A percentile compares a stretch with the other conserved stretches of the same genome.
phyloP scores from a whole-genome alignment of 2,888 invertebrate genomes.

The Pyrochroa serraticornis region DNA sequence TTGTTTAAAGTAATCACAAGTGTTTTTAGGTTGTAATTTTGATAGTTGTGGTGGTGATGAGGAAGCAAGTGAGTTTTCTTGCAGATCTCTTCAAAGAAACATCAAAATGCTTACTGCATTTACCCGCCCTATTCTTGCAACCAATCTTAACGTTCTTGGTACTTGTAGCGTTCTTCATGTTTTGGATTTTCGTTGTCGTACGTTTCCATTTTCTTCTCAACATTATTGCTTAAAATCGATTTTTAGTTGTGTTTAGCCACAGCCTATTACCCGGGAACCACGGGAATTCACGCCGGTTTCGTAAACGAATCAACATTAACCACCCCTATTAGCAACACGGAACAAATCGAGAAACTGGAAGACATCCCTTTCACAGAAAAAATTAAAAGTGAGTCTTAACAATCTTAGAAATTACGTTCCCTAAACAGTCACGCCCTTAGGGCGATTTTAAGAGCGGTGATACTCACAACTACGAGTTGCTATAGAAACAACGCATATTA shows the following conservation, averaged over 20 bases:
- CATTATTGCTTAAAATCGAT: slow-evolving; percentile 1
- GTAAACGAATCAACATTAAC: slow-evolving; percentile 32
- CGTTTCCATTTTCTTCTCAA: slow-evolving; percentile 49
- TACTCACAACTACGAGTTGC: too few species aligned
- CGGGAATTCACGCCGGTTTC: slow-evolving; percentile 36
- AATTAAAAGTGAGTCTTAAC: slow-evolving; percentile 44
- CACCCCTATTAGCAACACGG: slow-evolving; percentile 35
- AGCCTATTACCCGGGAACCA: slow-evolving; percentile 68
- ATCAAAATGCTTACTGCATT: slow-evolving; percentile 81
- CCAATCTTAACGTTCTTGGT: slow-evolving; percentile 83
- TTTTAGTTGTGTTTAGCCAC: slow-evolving; percentile 77
- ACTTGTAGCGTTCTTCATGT: slow-evolving; percentile 77
- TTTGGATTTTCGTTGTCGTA: slow-evolving; percentile 87
- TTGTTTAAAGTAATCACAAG: slow-evolving; percentile 2
- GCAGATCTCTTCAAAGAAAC: slow-evolving; percentile 89
- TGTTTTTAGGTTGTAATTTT: slow-evolving; percentile 71
- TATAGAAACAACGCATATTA: too few species aligned
- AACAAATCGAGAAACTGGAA: slow-evolving; percentile 14
- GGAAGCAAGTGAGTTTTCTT: slow-evolving; percentile 81
- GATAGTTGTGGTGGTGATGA: slow-evolving; percentile 75
- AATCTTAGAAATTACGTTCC: too few species aligned
- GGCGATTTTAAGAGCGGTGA: too few species aligned
- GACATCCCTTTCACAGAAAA: slow-evolving; percentile 40
- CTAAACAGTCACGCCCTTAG: too few species aligned
- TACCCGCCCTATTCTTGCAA: slow-evolving; percentile 85